These are phyloP conservation scores for Bergia puertoricense DNA, from an alignment of 92 coral and sea anemone species.

Conservation along the genomic window DNA sequence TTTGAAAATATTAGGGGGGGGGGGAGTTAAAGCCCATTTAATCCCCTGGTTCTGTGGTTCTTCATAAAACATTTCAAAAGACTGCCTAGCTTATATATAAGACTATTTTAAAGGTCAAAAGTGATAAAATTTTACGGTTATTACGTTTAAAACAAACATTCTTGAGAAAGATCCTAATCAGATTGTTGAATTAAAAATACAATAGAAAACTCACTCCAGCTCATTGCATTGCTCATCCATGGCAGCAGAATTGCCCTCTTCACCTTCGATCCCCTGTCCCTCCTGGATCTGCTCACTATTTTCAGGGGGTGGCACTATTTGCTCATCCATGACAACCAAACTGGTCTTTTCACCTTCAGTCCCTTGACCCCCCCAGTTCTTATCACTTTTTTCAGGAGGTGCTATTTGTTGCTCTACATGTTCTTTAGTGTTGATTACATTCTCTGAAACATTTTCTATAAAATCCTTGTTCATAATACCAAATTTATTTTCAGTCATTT, in stretches of 20 bases:
- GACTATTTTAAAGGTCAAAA: no score
- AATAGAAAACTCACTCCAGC: constrained; percentile 13
- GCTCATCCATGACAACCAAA: constrained; percentile 3
- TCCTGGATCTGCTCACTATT: not conserved
- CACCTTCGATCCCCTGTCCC: not conserved
- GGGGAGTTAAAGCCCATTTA: no score
- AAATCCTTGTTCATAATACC: not conserved
- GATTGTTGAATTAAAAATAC: no score
- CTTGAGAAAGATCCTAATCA: not conserved
- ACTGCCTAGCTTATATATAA: no score
- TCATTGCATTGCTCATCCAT: constrained; percentile 17
- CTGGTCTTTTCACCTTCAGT: not conserved
- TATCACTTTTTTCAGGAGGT: not conserved
- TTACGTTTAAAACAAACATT: not conserved
- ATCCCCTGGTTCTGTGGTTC: no score
- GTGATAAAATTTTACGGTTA: no score
- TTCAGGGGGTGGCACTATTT: not conserved
- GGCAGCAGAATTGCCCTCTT: not conserved
- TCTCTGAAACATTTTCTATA: not conserved
- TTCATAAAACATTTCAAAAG: no score
- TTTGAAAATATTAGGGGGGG: no score
- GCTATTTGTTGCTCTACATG: not conserved
- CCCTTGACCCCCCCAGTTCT: not conserved
- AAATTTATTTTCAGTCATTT: not conserved
- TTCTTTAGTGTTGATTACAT: not conserved